phyloP scores from a whole-genome alignment of 2,113 vertebrate genomes.

The Microtus richardsoni region DNA sequence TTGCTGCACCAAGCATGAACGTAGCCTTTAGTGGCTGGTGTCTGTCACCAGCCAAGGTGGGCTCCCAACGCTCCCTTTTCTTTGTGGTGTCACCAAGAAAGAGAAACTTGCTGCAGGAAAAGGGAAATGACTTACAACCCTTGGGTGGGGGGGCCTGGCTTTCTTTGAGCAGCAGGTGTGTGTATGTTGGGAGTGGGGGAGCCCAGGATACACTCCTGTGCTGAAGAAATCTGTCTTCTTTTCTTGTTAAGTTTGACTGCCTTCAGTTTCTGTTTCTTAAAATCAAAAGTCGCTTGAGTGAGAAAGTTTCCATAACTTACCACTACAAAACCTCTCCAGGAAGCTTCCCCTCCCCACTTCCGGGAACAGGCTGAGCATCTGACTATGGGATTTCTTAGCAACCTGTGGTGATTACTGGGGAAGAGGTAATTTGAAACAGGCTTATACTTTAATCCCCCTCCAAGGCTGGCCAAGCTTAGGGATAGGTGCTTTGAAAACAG shows the following conservation, averaged over 20 bases:
- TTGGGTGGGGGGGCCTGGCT: not conserved
- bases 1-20: not conserved
- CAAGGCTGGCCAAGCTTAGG: not conserved
- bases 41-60: not conserved
- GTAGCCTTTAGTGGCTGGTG: not conserved
- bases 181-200: no score
- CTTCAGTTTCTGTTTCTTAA: slow-evolving; percentile 51
- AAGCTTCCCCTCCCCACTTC: slow-evolving; percentile 36
- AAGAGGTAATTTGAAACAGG: not conserved
- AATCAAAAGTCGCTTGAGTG: slow-evolving; percentile 32
- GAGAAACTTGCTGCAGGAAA: not conserved
- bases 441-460: not conserved
- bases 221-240: not conserved
- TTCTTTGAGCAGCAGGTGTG: not conserved
- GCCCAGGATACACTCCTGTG: not conserved
- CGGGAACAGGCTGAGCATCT: not conserved
- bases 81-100: not conserved
- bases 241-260: not conserved
- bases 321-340: slow-evolving; percentile 44
- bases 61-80: not conserved
- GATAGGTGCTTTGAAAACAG: not conserved
- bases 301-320: slow-evolving; percentile 52
- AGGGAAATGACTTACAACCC: not conserved
- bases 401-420: not conserved
- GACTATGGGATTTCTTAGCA: not conserved